Evolutionary conservation across 2,797 vertebrate genomes (phyloP), one percentile per base, ranked within the genome.

Genomic region (Thamnophis elegans): DNA sequence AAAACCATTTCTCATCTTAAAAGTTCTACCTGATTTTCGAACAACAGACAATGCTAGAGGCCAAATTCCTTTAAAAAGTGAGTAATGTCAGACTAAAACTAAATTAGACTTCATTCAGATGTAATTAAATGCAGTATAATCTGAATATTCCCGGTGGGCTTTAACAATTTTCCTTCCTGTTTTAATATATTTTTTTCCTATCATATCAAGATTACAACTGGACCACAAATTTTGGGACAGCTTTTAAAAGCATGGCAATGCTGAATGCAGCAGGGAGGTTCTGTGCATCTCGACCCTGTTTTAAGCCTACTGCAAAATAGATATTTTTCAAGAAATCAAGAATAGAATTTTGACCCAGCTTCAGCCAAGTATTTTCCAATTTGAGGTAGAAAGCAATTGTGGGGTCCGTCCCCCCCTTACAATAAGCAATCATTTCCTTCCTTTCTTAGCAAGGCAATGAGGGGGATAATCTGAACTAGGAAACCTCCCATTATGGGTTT

Each of bases 391-490:
- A 92, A 78, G 93, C 91, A 94, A 82, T 9, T 18, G 47, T 78
- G 85, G 28, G 53, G 68, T 87, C 88, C 88, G n/a, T 89, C 0
- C 3, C 12, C 65, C 93, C 89, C 8, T 51, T 51, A 78, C 90
- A 92, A 78, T 36, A 59, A 91, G 93, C 94, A 92, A 94, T 95
- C 14, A 20, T 95, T 94, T 56, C 18, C 53, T 36, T 95, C 95
- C 89, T 94, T n/a, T 93, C 94, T 94, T 85, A 88, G 60, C n/a
- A 3, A 1, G 86, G 86, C 89, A 18, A 55, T 65, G 4, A 1
- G 32, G 94, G 95, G 92, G 56, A 51, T 92, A 93, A 12, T 10
- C 6, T 85, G 26, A 65, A 82, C 85, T 92, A 92, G 62, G 32
- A 88, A 82, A 88, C 26, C 18, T 8, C 59, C 93, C 90, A 90